Percentiles rank a stretch among this genome's conserved stretches.
Conservation (phyloP, 92 coral and sea anemone species). For the Paramuricea clavata region DNA sequence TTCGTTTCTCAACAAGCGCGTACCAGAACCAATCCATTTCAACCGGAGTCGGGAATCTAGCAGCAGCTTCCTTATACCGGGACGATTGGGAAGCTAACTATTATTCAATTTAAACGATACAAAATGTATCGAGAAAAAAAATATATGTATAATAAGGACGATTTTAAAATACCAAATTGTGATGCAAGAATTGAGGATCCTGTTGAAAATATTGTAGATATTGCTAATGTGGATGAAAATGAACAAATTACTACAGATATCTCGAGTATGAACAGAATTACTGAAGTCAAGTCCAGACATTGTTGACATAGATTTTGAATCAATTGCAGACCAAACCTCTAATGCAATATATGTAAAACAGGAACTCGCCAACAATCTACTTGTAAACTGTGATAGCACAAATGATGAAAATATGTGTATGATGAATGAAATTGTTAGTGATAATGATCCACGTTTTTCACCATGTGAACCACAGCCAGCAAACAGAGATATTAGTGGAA, state of each 20-base stretch:
- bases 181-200: not conserved
- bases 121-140: not conserved
- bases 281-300: not conserved
- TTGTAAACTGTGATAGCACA: not conserved
- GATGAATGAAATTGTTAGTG: not conserved
- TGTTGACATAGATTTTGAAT: not conserved
- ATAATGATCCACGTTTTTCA: not conserved
- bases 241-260: not conserved
- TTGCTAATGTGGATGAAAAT: not conserved
- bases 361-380: not conserved
- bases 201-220: not conserved
- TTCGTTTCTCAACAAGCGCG: not conserved
- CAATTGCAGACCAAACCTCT: not conserved
- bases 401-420: not conserved
- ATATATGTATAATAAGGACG: not conserved
- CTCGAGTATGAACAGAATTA: not conserved
- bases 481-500: not conserved
- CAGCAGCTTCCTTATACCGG: not conserved
- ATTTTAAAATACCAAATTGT: not conserved
- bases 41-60: not conserved
- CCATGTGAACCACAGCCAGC: not conserved
- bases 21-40: not conserved
- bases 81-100: not conserved
- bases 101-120: not conserved
- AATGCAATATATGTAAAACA: not conserved